phyloP scores from a whole-genome alignment of 2,113 vertebrate species.

The Vulpes lagopus region DNA sequence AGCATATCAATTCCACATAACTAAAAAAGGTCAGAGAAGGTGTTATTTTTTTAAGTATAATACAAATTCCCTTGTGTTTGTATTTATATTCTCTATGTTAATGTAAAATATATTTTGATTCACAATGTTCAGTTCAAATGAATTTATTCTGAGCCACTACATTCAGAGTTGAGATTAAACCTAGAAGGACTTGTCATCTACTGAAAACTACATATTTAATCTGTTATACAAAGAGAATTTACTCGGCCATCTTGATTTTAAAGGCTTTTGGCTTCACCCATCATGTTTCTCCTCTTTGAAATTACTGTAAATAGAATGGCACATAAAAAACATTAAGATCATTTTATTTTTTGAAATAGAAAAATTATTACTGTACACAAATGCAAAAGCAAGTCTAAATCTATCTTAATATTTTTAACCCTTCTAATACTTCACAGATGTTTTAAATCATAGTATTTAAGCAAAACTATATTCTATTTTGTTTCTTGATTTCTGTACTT shows the following conservation, averaged over 20 bases:
- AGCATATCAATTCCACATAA: slow-evolving; percentile 66
- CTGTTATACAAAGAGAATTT: slow-evolving; percentile 80
- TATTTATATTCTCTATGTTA: slow-evolving; percentile 80
- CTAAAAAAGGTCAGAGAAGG: slow-evolving; percentile 60
- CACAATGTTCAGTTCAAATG: slow-evolving; percentile 70
- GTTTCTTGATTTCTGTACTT: background rate
- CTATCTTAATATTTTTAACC: background rate
- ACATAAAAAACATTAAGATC: slow-evolving; percentile 59
- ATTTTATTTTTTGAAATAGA: slow-evolving; percentile 73
- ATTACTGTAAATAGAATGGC: slow-evolving; percentile 67
- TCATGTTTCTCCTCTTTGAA: slow-evolving; percentile 63
- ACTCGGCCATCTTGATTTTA: slow-evolving; percentile 73
- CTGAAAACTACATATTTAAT: slow-evolving; percentile 83
- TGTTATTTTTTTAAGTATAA: slow-evolving; percentile 58
- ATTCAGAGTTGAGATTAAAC: slow-evolving; percentile 78
- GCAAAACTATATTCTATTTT: background rate
- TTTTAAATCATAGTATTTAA: slow-evolving; percentile 43
- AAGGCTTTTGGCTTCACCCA: slow-evolving; percentile 71
- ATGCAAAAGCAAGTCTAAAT: slow-evolving; percentile 57
- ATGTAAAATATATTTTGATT: slow-evolving; percentile 74
- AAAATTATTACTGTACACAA: slow-evolving; percentile 70
- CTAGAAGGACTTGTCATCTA: slow-evolving; percentile 75
- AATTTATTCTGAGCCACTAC: slow-evolving; percentile 75
- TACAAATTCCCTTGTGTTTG: slow-evolving; percentile 71
- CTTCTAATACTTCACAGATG: slow-evolving; percentile 10